Percentiles rank a stretch among this genome's conserved stretches.
Evolutionary conservation across 2,888 invertebrate species (phyloP).

Genomic region (Temnothorax rugatulus): DNA sequence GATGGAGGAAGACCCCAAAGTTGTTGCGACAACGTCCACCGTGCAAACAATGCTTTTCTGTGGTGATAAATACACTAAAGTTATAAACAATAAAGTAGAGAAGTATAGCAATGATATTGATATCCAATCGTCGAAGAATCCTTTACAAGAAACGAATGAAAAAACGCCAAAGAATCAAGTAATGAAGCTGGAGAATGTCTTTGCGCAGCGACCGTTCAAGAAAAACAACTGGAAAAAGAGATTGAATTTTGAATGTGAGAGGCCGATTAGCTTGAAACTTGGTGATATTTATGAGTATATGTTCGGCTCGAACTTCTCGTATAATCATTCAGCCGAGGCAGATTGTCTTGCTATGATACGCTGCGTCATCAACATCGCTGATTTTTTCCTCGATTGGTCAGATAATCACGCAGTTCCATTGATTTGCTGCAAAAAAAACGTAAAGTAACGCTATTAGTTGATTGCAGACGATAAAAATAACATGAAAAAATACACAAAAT

Average conservation of each 20-base stretch:
- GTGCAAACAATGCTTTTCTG: not conserved
- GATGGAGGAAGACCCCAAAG: not conserved
- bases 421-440: constrained; percentile 63
- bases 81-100: not conserved
- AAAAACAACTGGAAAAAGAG: constrained; percentile 49
- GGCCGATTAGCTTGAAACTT: constrained; percentile 87
- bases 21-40: not conserved
- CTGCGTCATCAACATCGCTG: constrained; percentile 88
- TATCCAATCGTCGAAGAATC: not conserved
- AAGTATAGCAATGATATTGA: too few relatives aligned
- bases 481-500: not conserved
- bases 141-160: constrained; percentile 86
- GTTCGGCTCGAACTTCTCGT: constrained; percentile 85
- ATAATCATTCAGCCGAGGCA: constrained; percentile 90
- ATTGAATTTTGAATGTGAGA: constrained; percentile 57
- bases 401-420: constrained; percentile 85
- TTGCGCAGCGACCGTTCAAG: constrained; percentile 28
- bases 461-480: not conserved
- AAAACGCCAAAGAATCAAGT: constrained; percentile 87
- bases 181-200: constrained; percentile 26
- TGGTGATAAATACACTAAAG: not conserved
- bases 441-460: not conserved
- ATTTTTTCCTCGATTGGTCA: constrained; percentile 88
- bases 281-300: constrained; percentile 88
- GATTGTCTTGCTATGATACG: constrained; percentile 90